phyloP scores from a whole-genome alignment of 1,140 invertebrate genomes.

The Hermetia illucens region DNA sequence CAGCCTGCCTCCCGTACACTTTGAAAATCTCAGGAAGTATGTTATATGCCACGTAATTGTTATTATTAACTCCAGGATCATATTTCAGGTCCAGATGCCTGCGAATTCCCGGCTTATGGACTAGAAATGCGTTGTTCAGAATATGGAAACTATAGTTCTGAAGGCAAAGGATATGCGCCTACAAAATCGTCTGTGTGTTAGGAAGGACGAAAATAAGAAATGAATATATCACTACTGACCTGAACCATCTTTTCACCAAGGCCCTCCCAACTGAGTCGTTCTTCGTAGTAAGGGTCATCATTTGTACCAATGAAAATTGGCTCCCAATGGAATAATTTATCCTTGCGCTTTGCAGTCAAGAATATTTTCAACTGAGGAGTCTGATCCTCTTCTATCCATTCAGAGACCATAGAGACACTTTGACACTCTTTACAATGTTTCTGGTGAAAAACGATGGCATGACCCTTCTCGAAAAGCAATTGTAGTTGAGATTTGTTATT shows the following conservation, averaged over 20 bases:
- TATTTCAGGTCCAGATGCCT: background rate
- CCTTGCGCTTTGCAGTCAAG: conserved; percentile 25
- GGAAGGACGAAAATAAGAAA: background rate
- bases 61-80: too few species aligned
- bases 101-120: conserved; percentile 62
- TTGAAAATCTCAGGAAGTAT: background rate
- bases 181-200: conserved; percentile 23
- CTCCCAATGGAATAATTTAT: conserved; percentile 36
- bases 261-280: conserved; percentile 43
- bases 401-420: conserved; percentile 30
- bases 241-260: conserved; percentile 46
- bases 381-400: conserved; percentile 20
- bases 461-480: conserved; percentile 25
- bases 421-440: conserved; percentile 39
- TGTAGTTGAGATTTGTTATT: conserved; percentile 28
- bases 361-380: conserved; percentile 15
- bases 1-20: conserved; percentile 15
- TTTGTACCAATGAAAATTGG: conserved; percentile 45
- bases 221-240: conserved; percentile 18
- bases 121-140: conserved; percentile 67
- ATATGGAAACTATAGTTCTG: conserved; percentile 73
- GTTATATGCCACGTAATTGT: background rate
- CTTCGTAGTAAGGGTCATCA: conserved; percentile 42
- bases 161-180: conserved; percentile 69
- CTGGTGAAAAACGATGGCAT: conserved; percentile 39